Conservation (phyloP, 2,113 vertebrate species). For the Amphilophus citrinellus region DNA sequence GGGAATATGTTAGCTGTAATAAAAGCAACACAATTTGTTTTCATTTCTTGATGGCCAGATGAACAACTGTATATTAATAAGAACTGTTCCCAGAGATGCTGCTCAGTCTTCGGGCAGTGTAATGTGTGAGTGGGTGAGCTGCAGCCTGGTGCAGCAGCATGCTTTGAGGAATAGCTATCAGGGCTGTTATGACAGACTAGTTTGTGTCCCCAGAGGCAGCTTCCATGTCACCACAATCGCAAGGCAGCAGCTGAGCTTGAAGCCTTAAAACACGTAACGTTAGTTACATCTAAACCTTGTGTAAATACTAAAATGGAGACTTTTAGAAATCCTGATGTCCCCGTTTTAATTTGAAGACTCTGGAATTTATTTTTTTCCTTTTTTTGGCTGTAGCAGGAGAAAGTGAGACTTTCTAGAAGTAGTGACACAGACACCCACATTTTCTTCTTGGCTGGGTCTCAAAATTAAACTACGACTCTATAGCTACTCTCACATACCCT, state of each 20-base stretch:
- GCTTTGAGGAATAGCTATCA: constrained; percentile 31
- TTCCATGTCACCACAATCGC: constrained; percentile 32
- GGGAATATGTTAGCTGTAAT: neutral
- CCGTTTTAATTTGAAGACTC: neutral
- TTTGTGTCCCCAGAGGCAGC: constrained; percentile 42
- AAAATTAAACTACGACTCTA: no score
- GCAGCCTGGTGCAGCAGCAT: constrained; percentile 21
- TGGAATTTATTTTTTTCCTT: neutral
- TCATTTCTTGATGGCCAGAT: neutral
- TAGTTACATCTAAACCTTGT: neutral
- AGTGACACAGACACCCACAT: neutral
- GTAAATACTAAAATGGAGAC: neutral
- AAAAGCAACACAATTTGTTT: neutral
- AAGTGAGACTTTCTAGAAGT: neutral
- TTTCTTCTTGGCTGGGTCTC: no score
- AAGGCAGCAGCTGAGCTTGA: constrained; percentile 32
- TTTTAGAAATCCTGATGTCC: neutral
- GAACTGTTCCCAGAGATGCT: constrained; percentile 42
- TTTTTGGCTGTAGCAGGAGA: neutral
- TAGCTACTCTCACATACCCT: no score
- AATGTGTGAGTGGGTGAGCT: constrained; percentile 34
- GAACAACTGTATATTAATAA: constrained; percentile 24
- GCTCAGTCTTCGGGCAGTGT: constrained; percentile 29
- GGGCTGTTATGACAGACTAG: constrained; percentile 16
- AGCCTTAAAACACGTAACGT: neutral